Percentiles rank a stretch among this genome's conserved stretches.
Evolutionary conservation across 2,888 invertebrate species (phyloP).

Genomic region (Hydropsyche betteni): DNA sequence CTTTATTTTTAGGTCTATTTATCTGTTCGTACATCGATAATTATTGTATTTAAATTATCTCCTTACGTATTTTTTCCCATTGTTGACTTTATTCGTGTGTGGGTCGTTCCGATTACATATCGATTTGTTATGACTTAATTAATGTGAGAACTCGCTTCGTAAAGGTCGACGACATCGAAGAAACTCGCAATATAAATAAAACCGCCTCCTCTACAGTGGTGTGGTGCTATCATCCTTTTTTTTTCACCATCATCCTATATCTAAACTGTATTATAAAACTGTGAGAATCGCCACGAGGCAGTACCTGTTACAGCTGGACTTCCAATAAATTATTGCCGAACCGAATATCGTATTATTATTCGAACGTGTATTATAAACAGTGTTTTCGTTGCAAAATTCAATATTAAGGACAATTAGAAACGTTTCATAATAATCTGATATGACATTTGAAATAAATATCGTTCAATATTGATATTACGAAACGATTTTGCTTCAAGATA

Average conservation of each 20-base stretch:
- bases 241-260: not conserved
- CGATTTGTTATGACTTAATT: slow-evolving; percentile 50
- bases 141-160: slow-evolving; percentile 47
- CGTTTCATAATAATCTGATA: no score
- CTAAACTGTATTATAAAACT: not conserved
- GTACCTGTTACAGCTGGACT: no score
- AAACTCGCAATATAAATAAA: slow-evolving; percentile 36
- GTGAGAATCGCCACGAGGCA: not conserved
- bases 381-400: not conserved
- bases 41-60: no score
- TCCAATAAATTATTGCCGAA: slow-evolving; percentile 3
- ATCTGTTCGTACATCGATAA: no score
- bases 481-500: no score
- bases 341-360: no score
- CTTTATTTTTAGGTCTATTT: no score
- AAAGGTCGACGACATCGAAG: slow-evolving; percentile 43
- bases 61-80: not conserved
- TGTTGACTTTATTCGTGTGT: slow-evolving; percentile 5
- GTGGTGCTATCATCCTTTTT: slow-evolving; percentile 4
- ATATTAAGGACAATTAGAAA: no score
- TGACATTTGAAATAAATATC: no score
- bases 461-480: no score
- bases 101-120: slow-evolving; percentile 32
- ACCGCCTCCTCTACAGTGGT: slow-evolving; percentile 19
- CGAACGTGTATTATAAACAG: not conserved